Percentiles rank a stretch among this genome's conserved stretches.
phyloP scores from a whole-genome alignment of 2,113 vertebrate genomes.

The Puma concolor region DNA sequence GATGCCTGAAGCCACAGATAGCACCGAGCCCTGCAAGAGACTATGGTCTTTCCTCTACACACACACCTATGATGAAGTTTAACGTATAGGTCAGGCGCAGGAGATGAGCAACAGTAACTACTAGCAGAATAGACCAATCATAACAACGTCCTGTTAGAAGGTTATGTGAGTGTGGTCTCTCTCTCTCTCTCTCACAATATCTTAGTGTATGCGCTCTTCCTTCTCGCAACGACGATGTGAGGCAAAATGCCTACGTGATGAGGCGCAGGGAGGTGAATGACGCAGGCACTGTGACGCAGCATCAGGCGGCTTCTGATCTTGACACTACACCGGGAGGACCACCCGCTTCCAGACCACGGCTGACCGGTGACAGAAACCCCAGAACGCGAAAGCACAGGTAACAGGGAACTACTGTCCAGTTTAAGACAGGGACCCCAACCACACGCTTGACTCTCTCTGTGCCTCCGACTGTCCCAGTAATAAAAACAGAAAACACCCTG shows the following conservation, averaged over 20 bases:
- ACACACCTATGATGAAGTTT: neutral
- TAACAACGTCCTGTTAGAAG: neutral
- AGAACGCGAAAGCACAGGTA: neutral
- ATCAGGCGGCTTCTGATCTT: neutral
- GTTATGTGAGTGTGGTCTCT: neutral
- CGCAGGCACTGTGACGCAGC: neutral
- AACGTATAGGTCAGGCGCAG: neutral
- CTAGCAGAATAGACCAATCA: neutral
- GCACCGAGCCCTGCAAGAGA: neutral
- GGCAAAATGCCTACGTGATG: neutral
- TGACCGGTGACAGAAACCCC: neutral
- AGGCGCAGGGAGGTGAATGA: neutral
- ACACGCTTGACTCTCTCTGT: constrained; percentile 9
- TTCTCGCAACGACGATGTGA: neutral
- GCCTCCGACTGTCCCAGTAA: neutral
- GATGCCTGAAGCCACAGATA: neutral
- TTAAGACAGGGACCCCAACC: neutral
- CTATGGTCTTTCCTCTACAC: neutral
- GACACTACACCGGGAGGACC: neutral
- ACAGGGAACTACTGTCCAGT: neutral
- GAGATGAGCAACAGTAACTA: neutral
- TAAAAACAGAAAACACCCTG: neutral
- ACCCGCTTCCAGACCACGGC: neutral
- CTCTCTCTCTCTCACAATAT: neutral
- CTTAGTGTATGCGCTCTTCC: neutral